phyloP scores from a whole-genome alignment of 2,113 vertebrate species.

The Sciurus niger region DNA sequence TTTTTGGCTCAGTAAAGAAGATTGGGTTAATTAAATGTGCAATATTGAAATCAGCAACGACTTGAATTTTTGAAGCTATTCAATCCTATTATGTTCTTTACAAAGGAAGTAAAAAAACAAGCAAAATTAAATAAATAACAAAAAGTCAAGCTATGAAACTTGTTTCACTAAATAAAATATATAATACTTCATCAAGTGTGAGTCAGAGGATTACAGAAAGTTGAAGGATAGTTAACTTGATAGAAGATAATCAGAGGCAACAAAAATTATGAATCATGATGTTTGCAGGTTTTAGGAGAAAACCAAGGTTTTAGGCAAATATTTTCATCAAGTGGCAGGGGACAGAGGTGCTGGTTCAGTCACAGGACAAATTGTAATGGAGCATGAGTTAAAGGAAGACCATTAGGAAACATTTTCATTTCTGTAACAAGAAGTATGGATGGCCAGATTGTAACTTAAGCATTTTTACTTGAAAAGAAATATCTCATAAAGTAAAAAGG shows the following conservation, averaged over 20 bases:
- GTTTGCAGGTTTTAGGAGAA: background rate
- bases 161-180: background rate
- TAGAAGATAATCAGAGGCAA: constrained; percentile 27
- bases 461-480: constrained; percentile 37
- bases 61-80: constrained; percentile 40
- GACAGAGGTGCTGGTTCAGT: background rate
- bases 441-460: background rate
- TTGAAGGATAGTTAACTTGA: background rate
- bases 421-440: background rate
- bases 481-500: background rate
- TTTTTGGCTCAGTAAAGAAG: background rate
- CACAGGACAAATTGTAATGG: background rate
- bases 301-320: background rate
- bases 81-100: background rate
- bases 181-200: background rate
- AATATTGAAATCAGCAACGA: background rate
- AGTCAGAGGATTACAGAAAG: background rate
- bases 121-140: background rate
- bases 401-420: constrained; percentile 32
- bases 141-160: background rate
- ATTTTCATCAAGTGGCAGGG: constrained; percentile 21
- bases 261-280: background rate
- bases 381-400: constrained; percentile 2
- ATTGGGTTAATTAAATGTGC: background rate
- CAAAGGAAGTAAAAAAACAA: background rate